Evolutionary conservation across 2,888 invertebrate genomes (phyloP), one percentile per base, ranked within the genome.

Genomic region (Gordius sp.): DNA sequence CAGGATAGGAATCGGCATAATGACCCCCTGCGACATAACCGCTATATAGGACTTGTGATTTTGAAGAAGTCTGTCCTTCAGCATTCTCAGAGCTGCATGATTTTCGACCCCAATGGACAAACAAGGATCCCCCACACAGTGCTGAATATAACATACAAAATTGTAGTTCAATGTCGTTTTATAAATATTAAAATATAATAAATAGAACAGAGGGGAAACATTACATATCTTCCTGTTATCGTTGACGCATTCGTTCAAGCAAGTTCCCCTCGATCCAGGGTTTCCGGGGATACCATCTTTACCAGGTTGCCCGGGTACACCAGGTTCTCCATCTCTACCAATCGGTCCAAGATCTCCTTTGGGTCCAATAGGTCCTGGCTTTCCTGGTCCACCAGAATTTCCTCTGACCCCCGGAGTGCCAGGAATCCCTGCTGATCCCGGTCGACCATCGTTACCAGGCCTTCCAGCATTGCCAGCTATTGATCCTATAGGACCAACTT

Each of bases 201-300:
- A 13, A 33, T 33, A n/a, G 39, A 8, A 33, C 39, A 33, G n/a
- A 33, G n/a, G 8, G 39, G 39, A 33, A 8, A 33, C 8, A 33
- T 33, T 20, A 47, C 47, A n/a, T 8, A 47, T n/a, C 20, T 47
- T 47, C 20, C 47, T 13, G 47, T 47, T 47, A 47, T 47, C 47
- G 47, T 47, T 20, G 20, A 27, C 27, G 55, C 55, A 54, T 20
- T 54, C 55, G 27, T 54, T 54, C 4, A 54, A 33, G 25, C 28
- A 8, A 20, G 4, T 25, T 23, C 60, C 60, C 28, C 20, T 2
- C n/a, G 16, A 2, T 13, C 59, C 59, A 16, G 26, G 13, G 8
- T 26, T 25, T 61, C 66, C 67, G 39, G 61, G 54, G 4, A 60
- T 60, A 57, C 68, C 68, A 59, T 64, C 64, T 33, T 66, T 62